These are phyloP conservation scores for Endotricha flammealis DNA, from an alignment of 2,888 invertebrate species.

Conservation along the genomic window DNA sequence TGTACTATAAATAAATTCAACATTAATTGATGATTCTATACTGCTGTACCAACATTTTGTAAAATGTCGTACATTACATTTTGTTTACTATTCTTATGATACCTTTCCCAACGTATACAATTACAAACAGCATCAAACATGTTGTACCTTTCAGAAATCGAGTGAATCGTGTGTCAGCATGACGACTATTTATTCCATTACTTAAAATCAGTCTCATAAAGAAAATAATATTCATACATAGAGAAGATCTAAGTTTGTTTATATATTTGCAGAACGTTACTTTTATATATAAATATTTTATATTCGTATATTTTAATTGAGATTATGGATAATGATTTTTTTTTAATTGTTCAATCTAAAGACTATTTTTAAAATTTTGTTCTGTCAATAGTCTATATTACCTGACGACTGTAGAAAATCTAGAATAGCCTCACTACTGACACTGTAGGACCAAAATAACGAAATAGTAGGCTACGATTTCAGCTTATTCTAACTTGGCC, in stretches of 20 bases:
- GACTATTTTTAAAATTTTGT: too few species aligned
- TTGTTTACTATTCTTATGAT: too few species aligned
- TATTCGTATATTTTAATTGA: too few species aligned
- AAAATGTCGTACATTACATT: too few species aligned
- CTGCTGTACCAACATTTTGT: too few species aligned
- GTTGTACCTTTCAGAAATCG: conserved; percentile 24
- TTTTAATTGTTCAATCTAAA: too few species aligned
- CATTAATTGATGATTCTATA: too few species aligned
- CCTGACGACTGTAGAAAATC: conserved; percentile 5
- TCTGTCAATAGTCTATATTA: too few species aligned
- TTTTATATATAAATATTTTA: too few species aligned
- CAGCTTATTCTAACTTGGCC: conserved; percentile 50
- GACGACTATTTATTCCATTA: conserved; percentile 54
- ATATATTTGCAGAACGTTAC: conserved; percentile 8
- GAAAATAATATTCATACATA: conserved; percentile 37
- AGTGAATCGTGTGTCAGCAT: conserved; percentile 35
- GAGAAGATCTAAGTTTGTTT: conserved; percentile 11
- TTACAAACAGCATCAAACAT: not conserved
- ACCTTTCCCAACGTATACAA: too few species aligned
- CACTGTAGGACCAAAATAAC: conserved; percentile 33
- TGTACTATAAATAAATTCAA: too few species aligned
- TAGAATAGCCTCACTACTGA: conserved; percentile 35
- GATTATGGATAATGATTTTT: too few species aligned
- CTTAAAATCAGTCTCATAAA: conserved; percentile 76
- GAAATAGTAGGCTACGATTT: conserved; percentile 43